Percentiles rank a stretch among this genome's conserved stretches.
phyloP scores from a whole-genome alignment of 2,113 vertebrate species.

The Oceanodroma tethys region DNA sequence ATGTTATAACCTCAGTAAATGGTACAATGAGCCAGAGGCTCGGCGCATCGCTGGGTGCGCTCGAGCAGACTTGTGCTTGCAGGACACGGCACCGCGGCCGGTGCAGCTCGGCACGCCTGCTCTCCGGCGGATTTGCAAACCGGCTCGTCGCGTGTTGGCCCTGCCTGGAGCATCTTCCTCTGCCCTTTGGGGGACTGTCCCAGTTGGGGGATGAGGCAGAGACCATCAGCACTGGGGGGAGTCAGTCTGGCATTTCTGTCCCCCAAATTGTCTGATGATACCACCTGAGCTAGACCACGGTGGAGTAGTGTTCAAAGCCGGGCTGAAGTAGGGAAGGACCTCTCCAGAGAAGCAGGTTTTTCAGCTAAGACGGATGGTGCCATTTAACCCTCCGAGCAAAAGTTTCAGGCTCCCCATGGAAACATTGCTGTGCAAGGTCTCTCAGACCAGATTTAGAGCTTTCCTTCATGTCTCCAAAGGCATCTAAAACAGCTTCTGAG shows the following conservation, averaged over 20 bases:
- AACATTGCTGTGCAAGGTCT: not conserved
- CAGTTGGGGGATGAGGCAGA: not conserved
- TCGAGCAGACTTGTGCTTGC: not conserved
- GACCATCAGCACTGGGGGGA: fast-evolving
- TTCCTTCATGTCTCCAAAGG: not conserved
- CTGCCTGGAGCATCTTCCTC: not conserved
- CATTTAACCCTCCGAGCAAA: not conserved
- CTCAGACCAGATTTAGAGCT: not conserved
- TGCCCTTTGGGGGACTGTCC: not conserved
- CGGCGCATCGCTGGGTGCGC: fast-evolving
- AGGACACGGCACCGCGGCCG: fast-evolving
- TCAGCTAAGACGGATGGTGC: not conserved
- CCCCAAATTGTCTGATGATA: too few relatives aligned
- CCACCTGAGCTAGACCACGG: not conserved
- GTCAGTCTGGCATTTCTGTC: not conserved
- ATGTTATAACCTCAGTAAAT: not conserved
- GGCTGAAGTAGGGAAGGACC: not conserved
- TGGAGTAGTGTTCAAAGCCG: not conserved
- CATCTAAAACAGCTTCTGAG: not conserved
- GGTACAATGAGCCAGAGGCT: not conserved
- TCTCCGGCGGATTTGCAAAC: not conserved
- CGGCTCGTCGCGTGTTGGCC: not conserved
- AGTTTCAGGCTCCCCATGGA: not conserved
- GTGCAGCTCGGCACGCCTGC: not conserved
- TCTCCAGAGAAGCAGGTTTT: not conserved